These are phyloP conservation scores for Epirrhoe tristata DNA, from an alignment of 2,888 invertebrate genomes.

Conservation along the genomic window DNA sequence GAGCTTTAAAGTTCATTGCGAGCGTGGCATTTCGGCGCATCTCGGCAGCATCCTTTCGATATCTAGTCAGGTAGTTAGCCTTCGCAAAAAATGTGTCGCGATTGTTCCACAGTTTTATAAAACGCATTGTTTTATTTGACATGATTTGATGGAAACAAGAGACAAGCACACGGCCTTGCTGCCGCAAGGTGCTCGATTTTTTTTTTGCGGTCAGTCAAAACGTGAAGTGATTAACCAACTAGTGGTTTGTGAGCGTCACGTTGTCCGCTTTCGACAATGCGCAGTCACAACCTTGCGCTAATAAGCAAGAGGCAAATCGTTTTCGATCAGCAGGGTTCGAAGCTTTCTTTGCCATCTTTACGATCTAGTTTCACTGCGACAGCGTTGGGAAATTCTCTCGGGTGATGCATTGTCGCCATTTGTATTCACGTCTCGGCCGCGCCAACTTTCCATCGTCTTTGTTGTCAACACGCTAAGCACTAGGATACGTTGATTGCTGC, in stretches of 20 bases:
- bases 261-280: conserved; percentile 63
- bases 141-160: conserved; percentile 67
- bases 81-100: conserved; percentile 71
- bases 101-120: conserved; percentile 54
- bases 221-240: conserved; percentile 72
- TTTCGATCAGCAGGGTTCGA: conserved; percentile 35
- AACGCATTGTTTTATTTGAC: conserved; percentile 62
- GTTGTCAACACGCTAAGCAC: conserved; percentile 57
- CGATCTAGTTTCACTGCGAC: conserved; percentile 65
- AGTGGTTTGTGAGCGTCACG: conserved; percentile 62
- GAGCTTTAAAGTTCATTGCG: conserved; percentile 66
- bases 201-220: conserved; percentile 76
- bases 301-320: conserved; percentile 40
- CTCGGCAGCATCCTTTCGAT: conserved; percentile 76
- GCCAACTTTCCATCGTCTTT: conserved; percentile 80
- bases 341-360: conserved; percentile 65
- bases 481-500: conserved; percentile 63
- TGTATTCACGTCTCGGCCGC: conserved; percentile 70
- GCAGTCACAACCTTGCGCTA: conserved; percentile 55
- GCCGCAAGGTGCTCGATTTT: conserved; percentile 72
- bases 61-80: conserved; percentile 66
- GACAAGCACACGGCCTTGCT: conserved; percentile 70
- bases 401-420: conserved; percentile 76
- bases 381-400: conserved; percentile 73
- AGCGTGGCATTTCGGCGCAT: conserved; percentile 76